Base-by-base conservation (phyloP, 2,888 invertebrate genomes). In the Leptinotarsa peninsularis region DNA sequence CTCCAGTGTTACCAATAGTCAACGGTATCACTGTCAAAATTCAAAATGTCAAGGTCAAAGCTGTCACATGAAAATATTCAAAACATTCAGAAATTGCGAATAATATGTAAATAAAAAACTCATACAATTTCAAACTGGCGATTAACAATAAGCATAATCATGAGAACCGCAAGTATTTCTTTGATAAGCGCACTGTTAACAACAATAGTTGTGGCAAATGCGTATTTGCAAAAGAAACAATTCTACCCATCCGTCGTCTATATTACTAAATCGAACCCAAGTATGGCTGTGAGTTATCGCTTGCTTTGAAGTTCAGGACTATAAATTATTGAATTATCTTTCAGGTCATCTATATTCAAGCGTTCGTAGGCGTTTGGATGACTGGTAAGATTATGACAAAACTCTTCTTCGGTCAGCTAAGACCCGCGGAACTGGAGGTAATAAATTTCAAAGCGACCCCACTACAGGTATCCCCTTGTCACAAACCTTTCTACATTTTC, bases 241-340 rank as follows among this genome's bases (percentile, higher is more conserved):
- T 99, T 99, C 91, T 99, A 99, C 90, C 99, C 99, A 76, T 96
- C 99, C 76, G 98, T 99, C 86, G 99, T 99, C 81, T 99, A 99
- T 90, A 95, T 99, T 86, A 99, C 99, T 81, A 99, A 99, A 91
- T 99, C 98, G 72, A 99, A 98, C 90, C 96, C 98, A 81, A 98
- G 98, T 89, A 98, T 99, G 98, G 98, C 98, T 89, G 99, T 99
- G 92, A 95, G 96, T 94, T 89, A 21, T 58, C 58, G 13, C 4
- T 58, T 58, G 23, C 49, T 10, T n/a, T 54, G 15, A 1, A 58
- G 60, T 58, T 50, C 14, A 49, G 18, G 3, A 21, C 10, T 18
- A 18, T 2, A 43, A 17, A 49, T 33, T 67, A 67, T n/a, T 15
- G 52, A 23, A 67, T 63, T 27, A 72, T 77, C 43, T 92, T 93